phyloP scores from a whole-genome alignment of 2,797 vertebrate species.

The Hephaestus fuliginosus region DNA sequence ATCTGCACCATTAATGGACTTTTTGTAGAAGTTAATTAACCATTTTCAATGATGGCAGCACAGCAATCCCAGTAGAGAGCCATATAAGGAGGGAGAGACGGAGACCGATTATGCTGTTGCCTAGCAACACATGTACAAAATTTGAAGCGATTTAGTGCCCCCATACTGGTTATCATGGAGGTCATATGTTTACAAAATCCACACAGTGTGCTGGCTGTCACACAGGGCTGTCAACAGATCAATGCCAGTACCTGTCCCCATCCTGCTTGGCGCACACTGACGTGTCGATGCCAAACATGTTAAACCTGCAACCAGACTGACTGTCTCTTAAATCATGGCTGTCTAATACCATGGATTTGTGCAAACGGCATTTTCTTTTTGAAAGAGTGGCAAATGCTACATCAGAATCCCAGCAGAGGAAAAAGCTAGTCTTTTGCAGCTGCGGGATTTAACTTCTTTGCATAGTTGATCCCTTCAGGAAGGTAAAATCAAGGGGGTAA shows the following conservation, averaged over 20 bases:
- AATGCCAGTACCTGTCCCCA: conserved; percentile 39
- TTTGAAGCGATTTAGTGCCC: conserved; percentile 84
- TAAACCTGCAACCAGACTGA: conserved; percentile 40
- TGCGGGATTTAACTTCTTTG: conserved; percentile 70
- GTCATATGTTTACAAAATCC: conserved; percentile 84
- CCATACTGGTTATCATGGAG: conserved; percentile 83
- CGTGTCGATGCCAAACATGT: conserved; percentile 43
- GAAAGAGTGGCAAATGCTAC: conserved; percentile 47
- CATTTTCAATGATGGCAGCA: conserved; percentile 82
- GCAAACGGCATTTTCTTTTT: conserved; percentile 36
- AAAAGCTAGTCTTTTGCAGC: conserved; percentile 27
- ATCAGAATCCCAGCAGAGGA: conserved; percentile 45
- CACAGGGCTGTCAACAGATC: conserved; percentile 61
- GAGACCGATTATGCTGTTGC: conserved; percentile 87
- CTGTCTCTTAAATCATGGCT: conserved; percentile 41
- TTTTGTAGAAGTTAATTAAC: conserved; percentile 85
- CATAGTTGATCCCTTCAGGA: conserved; percentile 65
- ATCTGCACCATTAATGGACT: conserved; percentile 83
- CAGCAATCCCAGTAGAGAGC: conserved; percentile 83
- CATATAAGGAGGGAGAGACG: conserved; percentile 71
- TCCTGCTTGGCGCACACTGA: conserved; percentile 19
- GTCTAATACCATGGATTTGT: conserved; percentile 52
- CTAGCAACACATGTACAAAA: conserved; percentile 89
- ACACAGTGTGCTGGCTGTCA: conserved; percentile 72
- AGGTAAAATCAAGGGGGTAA: conserved; percentile 51